These are phyloP conservation scores for Nematolebias whitei DNA, from an alignment of 2,113 vertebrate genomes.

Conservation along the genomic window DNA sequence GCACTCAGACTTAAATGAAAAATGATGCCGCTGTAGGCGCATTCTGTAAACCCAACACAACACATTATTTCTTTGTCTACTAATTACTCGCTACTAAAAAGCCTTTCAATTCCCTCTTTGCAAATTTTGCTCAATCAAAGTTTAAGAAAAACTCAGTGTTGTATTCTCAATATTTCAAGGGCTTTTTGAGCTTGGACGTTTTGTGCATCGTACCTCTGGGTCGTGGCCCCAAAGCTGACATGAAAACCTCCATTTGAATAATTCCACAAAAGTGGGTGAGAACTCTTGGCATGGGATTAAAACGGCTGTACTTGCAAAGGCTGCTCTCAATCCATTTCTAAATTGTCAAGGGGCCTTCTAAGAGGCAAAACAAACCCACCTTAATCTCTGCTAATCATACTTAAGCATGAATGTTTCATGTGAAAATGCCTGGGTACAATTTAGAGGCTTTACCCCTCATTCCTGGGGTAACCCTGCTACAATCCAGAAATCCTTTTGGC, in stretches of 20 bases:
- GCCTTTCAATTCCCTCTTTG: slow-evolving; percentile 29
- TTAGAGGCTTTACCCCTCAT: slow-evolving; percentile 58
- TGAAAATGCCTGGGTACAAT: slow-evolving; percentile 75
- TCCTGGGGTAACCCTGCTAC: slow-evolving; percentile 62
- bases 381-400: slow-evolving; percentile 79
- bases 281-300: slow-evolving; percentile 73
- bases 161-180: slow-evolving; percentile 25
- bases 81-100: slow-evolving; percentile 10
- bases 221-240: slow-evolving; percentile 36
- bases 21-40: slow-evolving; percentile 11
- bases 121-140: slow-evolving; percentile 29
- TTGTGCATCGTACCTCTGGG: slow-evolving; percentile 34
- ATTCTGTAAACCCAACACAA: slow-evolving; percentile 26
- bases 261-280: slow-evolving; percentile 68
- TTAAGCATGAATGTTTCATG: slow-evolving; percentile 79
- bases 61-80: slow-evolving; percentile 22
- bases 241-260: slow-evolving; percentile 67
- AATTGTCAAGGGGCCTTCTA: slow-evolving; percentile 71
- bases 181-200: slow-evolving; percentile 43
- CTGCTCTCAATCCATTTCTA: slow-evolving; percentile 73
- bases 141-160: slow-evolving; percentile 40
- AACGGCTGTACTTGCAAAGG: slow-evolving; percentile 63
- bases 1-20: slow-evolving; percentile 36
- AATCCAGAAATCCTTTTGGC: slow-evolving; percentile 71
- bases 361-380: slow-evolving; percentile 76